phyloP scores from a whole-genome alignment of 2,797 vertebrate species.

The Anguilla obscura region DNA sequence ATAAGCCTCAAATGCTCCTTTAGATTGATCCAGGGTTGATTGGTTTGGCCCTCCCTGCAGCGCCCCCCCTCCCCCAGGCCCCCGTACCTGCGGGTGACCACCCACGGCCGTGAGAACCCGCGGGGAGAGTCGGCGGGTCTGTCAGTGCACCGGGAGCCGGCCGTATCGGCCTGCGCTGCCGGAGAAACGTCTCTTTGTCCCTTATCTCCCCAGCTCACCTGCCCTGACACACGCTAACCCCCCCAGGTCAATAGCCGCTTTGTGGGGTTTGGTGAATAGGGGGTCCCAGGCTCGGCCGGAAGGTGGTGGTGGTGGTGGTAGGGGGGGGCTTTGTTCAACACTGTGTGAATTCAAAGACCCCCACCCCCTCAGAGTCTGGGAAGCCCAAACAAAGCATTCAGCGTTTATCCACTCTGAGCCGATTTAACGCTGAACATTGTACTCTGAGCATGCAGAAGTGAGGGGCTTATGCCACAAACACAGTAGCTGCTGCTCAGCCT shows the following conservation, averaged over 20 bases:
- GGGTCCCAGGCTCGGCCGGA: background rate
- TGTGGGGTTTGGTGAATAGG: slow-evolving; percentile 17
- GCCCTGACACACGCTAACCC: background rate
- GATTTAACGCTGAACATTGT: background rate
- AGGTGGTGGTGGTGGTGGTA: too few relatives aligned
- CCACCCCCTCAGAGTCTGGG: background rate
- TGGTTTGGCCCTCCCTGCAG: background rate
- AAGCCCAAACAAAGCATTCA: background rate
- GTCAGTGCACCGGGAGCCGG: background rate
- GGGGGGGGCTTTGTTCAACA: background rate
- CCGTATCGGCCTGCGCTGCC: background rate
- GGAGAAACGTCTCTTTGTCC: background rate
- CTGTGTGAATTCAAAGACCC: background rate
- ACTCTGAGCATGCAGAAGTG: background rate
- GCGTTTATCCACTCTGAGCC: background rate
- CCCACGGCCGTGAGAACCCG: slow-evolving; percentile 6
- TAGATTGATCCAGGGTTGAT: background rate
- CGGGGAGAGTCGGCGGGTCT: background rate
- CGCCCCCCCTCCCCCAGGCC: background rate
- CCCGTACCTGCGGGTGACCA: background rate
- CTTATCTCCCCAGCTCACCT: slow-evolving; percentile 12
- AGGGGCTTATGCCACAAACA: background rate
- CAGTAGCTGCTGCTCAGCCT: background rate
- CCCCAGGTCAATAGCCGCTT: slow-evolving; percentile 9
- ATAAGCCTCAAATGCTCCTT: background rate